These are phyloP conservation scores for Cheilosia urbana DNA, from an alignment of 2,888 invertebrate species.

Conservation along the genomic window DNA sequence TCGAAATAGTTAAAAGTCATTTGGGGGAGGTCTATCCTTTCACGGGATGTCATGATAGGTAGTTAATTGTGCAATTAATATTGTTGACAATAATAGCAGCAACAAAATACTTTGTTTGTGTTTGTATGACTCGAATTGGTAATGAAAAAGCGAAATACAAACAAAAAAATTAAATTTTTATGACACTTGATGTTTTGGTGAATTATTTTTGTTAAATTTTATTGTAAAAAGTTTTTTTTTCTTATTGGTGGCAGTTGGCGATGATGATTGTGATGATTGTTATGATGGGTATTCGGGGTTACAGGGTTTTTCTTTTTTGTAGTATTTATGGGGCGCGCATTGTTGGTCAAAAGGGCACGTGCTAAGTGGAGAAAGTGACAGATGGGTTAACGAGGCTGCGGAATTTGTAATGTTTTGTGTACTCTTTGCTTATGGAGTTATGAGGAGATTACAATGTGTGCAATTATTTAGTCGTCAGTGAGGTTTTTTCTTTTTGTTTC, in stretches of 20 bases:
- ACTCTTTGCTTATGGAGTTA: conserved; percentile 11
- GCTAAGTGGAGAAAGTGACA: conserved; percentile 75
- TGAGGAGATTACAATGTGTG: conserved; percentile 35
- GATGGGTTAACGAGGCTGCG: conserved; percentile 67
- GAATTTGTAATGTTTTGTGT: conserved; percentile 45
- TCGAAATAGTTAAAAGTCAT: conserved; percentile 27
- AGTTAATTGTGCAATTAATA: conserved; percentile 66
- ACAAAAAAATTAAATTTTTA: conserved; percentile 62
- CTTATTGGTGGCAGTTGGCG: conserved; percentile 37
- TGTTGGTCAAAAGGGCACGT: conserved; percentile 72
- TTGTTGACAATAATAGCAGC: conserved; percentile 32
- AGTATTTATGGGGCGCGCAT: conserved; percentile 33
- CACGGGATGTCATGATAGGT: conserved; percentile 17
- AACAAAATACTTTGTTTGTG: conserved; percentile 33
- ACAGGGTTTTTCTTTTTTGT: conserved; percentile 36
- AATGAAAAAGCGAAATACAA: conserved; percentile 50
- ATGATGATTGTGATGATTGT: conserved; percentile 64
- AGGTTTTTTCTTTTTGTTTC: conserved; percentile 32
- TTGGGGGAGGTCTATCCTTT: conserved; percentile 37
- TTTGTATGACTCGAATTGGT: conserved; percentile 59
- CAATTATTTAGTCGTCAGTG: conserved; percentile 53
- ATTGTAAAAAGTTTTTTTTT: conserved; percentile 24
- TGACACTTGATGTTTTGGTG: conserved; percentile 70
- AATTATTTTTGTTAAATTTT: conserved; percentile 56
- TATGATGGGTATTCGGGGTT: conserved; percentile 66